Evolutionary conservation across 2,888 invertebrate genomes (phyloP).

Genomic region (Cyrtodaria siliqua): DNA sequence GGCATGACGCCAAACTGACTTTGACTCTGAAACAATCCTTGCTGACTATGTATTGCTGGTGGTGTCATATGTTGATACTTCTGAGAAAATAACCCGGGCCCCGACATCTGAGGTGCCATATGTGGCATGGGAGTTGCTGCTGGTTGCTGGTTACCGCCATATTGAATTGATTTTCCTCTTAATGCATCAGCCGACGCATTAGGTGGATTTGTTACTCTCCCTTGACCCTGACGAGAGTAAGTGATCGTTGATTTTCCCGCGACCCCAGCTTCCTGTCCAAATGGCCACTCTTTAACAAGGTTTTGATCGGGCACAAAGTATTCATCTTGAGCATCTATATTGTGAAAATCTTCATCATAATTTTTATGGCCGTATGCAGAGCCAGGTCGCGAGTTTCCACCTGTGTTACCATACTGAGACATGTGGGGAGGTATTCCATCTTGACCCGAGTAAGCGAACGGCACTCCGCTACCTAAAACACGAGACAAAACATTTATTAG

Average conservation of each 20-base stretch:
- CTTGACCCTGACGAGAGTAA: constrained; percentile 59
- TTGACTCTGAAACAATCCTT: constrained; percentile 30
- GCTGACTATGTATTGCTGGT: constrained; percentile 27
- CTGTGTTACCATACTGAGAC: constrained; percentile 54
- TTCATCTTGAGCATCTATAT: constrained; percentile 63
- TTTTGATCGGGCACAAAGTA: constrained; percentile 72
- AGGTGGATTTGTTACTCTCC: constrained; percentile 18
- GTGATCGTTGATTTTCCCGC: constrained; percentile 78
- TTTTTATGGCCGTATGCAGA: constrained; percentile 49
- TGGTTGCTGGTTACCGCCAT: constrained; percentile 57
- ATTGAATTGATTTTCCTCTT: constrained; percentile 78
- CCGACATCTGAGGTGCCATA: constrained; percentile 70
- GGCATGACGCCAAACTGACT: constrained; percentile 5
- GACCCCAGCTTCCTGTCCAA: constrained; percentile 72
- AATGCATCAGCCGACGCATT: constrained; percentile 65
- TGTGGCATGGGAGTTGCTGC: no score
- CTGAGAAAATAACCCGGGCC: constrained; percentile 79
- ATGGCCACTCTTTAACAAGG: constrained; percentile 79
- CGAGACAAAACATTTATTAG: no score
- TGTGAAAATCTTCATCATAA: constrained; percentile 66
- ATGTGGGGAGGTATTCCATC: constrained; percentile 51
- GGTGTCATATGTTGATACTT: constrained; percentile 33
- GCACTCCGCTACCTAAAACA: constrained; percentile 20
- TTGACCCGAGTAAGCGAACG: constrained; percentile 34
- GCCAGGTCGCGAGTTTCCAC: constrained; percentile 48